These are phyloP conservation scores for Nixonia krombeini DNA, from an alignment of 1,140 invertebrate genomes.

Conservation along the genomic window DNA sequence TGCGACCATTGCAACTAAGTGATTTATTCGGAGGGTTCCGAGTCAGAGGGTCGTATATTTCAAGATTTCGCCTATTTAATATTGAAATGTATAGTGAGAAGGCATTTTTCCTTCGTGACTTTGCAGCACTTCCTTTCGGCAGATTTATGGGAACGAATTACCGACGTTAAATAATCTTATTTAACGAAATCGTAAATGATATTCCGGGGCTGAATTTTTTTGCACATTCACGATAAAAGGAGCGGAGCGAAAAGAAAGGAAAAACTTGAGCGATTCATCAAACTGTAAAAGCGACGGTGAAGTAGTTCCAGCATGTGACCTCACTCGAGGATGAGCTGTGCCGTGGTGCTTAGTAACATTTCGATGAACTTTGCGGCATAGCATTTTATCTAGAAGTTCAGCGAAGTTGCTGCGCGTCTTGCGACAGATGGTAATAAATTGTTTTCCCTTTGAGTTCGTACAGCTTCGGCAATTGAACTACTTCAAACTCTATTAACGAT, in stretches of 20 bases:
- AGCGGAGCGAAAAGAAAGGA: slow-evolving; percentile 8
- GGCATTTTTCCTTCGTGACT: slow-evolving; percentile 7
- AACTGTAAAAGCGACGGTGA: slow-evolving; percentile 57
- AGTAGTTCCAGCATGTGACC: slow-evolving; percentile 56
- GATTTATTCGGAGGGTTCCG: slow-evolving; percentile 18
- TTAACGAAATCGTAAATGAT: slow-evolving; percentile 11
- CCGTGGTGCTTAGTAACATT: slow-evolving; percentile 54
- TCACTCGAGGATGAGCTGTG: slow-evolving; percentile 40
- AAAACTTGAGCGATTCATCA: slow-evolving; percentile 34
- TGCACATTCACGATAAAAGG: not conserved
- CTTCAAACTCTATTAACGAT: no score
- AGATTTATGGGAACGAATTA: slow-evolving; percentile 18
- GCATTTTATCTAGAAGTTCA: slow-evolving; percentile 58
- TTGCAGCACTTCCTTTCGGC: not conserved
- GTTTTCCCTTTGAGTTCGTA: no score
- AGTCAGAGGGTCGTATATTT: slow-evolving; percentile 3
- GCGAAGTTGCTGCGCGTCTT: slow-evolving; percentile 44
- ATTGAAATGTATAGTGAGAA: slow-evolving; percentile 7
- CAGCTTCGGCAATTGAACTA: no score
- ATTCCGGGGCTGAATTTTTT: slow-evolving; percentile 2
- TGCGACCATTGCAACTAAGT: slow-evolving; percentile 7
- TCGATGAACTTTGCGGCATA: slow-evolving; percentile 60
- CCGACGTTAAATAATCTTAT: slow-evolving; percentile 18
- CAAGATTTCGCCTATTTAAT: not conserved
- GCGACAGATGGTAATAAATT: slow-evolving; percentile 38